These are phyloP conservation scores for Drusus annulatus DNA, from an alignment of 1,140 invertebrate species.

Conservation along the genomic window DNA sequence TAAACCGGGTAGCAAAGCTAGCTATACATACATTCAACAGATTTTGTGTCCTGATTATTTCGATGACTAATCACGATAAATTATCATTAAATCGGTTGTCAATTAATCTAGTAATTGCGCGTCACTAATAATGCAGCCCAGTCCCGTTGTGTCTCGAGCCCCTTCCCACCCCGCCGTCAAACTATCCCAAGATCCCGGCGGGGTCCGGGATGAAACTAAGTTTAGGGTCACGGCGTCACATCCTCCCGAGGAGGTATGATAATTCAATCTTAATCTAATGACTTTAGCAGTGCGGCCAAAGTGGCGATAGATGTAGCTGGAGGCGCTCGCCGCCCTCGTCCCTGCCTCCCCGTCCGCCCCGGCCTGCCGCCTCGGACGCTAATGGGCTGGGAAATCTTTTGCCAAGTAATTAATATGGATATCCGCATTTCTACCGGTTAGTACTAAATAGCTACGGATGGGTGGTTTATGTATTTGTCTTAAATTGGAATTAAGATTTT, in stretches of 20 bases:
- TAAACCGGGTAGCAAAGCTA: too few relatives aligned
- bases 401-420: conserved; percentile 32
- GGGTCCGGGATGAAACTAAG: conserved; percentile 35
- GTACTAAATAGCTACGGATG: too few relatives aligned
- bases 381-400: conserved; percentile 40
- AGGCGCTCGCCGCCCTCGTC: background rate
- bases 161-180: conserved; percentile 9
- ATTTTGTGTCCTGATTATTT: too few relatives aligned
- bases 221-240: conserved; percentile 58
- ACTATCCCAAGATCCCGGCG: conserved; percentile 30
- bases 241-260: conserved; percentile 55
- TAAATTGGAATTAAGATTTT: too few relatives aligned
- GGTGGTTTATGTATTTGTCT: too few relatives aligned
- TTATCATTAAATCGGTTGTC: too few relatives aligned
- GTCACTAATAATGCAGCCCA: too few relatives aligned
- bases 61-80: too few relatives aligned
- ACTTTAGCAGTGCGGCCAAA: conserved; percentile 58
- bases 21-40: too few relatives aligned
- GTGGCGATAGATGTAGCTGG: conserved; percentile 49
- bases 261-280: conserved; percentile 60
- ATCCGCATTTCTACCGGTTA: background rate
- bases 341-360: background rate
- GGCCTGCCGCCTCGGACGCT: background rate
- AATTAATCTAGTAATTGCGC: too few relatives aligned
- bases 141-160: background rate